Evolutionary conservation across 2,888 invertebrate genomes (phyloP).

Genomic region (Aleiodes alternator): DNA sequence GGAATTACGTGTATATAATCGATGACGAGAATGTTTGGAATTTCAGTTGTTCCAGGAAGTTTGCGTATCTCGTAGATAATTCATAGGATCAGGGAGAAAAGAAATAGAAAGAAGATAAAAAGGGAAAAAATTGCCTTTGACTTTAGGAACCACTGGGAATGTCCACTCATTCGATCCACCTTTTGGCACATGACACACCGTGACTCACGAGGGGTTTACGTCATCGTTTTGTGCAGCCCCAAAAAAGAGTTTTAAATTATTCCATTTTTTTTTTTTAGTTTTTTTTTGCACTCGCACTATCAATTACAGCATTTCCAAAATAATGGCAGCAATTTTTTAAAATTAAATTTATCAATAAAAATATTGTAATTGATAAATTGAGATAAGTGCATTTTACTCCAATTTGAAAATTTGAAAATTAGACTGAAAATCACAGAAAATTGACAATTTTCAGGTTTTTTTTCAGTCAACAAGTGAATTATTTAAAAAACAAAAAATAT

Average conservation of each 20-base stretch:
- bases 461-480: no score
- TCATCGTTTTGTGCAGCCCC: constrained; percentile 9
- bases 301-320: neutral
- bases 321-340: neutral
- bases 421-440: no score
- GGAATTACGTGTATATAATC: neutral
- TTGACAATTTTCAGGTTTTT: no score
- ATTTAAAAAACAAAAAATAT: no score
- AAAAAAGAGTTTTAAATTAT: constrained; percentile 1
- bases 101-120: neutral
- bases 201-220: constrained; percentile 25
- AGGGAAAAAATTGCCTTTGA: neutral
- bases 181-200: constrained; percentile 32
- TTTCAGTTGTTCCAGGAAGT: neutral
- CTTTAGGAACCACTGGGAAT: constrained; percentile 7
- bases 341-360: no score
- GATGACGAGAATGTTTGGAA: constrained; percentile 6
- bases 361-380: no score
- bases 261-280: neutral
- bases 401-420: no score
- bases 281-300: neutral
- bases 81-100: neutral
- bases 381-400: no score
- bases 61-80: neutral
- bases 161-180: constrained; percentile 21